A percentile compares a stretch with the other conserved stretches of the same genome.
phyloP scores from a whole-genome alignment of 2,113 vertebrate species.

The Syngnathus floridae region DNA sequence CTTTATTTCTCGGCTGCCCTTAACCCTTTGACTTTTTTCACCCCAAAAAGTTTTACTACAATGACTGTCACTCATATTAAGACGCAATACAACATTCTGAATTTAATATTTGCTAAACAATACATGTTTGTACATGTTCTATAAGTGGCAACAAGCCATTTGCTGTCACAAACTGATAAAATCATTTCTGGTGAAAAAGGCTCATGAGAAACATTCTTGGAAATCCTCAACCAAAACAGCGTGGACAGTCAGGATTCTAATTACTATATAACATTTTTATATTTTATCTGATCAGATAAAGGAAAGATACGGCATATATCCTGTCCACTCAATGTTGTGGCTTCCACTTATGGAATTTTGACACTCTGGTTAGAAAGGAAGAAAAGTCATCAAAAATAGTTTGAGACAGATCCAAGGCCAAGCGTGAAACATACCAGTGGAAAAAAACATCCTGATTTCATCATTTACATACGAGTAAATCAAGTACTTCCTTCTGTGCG shows the following conservation, averaged over 20 bases:
- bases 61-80: too few species aligned
- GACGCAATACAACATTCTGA: neutral
- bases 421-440: conserved; percentile 71
- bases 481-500: conserved; percentile 52
- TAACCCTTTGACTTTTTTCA: too few species aligned
- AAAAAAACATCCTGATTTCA: conserved; percentile 49
- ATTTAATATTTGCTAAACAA: neutral
- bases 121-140: neutral
- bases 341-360: neutral
- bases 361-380: neutral
- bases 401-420: conserved; percentile 69
- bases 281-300: conserved; percentile 55
- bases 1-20: too few species aligned
- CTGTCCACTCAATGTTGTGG: neutral
- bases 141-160: neutral
- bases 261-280: conserved; percentile 73
- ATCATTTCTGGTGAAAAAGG: conserved; percentile 92
- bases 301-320: neutral
- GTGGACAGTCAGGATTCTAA: conserved; percentile 13
- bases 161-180: neutral
- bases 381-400: neutral
- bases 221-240: conserved; percentile 73
- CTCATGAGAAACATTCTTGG: conserved; percentile 86
- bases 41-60: too few species aligned
- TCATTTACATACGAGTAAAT: conserved; percentile 75